Evolutionary conservation across 2,797 vertebrate species (phyloP).

Genomic region (Sebastiscus tertius): DNA sequence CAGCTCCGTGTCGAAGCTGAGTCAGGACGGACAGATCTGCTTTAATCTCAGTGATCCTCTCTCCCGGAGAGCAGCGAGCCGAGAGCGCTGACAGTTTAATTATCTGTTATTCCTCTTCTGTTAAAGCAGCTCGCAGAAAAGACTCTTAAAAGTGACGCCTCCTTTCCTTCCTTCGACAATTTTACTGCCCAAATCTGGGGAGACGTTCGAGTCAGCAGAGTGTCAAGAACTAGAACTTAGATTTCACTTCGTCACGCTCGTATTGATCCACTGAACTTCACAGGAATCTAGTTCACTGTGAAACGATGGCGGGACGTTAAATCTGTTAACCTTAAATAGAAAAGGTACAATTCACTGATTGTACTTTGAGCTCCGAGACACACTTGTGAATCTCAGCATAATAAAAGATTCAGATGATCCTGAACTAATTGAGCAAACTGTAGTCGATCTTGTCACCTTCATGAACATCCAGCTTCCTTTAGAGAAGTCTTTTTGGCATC

Average conservation of each 20-base stretch:
- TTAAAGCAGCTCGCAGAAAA: slow-evolving; percentile 37
- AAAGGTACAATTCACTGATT: neutral
- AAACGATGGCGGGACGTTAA: neutral
- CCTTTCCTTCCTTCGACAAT: slow-evolving; percentile 2
- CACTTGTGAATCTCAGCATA: no score
- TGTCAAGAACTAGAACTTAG: neutral
- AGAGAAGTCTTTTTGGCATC: no score
- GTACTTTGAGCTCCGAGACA: no score
- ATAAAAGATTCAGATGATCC: no score
- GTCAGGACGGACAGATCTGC: slow-evolving; percentile 30
- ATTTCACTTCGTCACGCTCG: neutral
- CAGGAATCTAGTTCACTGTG: neutral
- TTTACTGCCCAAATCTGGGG: slow-evolving; percentile 3
- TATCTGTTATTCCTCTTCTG: slow-evolving; percentile 51
- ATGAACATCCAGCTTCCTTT: no score
- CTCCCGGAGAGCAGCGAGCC: slow-evolving; percentile 15
- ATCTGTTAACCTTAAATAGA: neutral
- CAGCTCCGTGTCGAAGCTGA: slow-evolving; percentile 8
- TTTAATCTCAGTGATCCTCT: slow-evolving; percentile 55
- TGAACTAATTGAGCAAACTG: no score
- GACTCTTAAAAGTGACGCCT: slow-evolving; percentile 50
- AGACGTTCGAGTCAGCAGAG: slow-evolving; percentile 7
- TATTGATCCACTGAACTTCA: neutral
- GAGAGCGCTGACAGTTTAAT: slow-evolving; percentile 47
- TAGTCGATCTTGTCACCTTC: no score